Conservation (phyloP, 1,140 invertebrate genomes). For the Megalonaias nervosa region DNA sequence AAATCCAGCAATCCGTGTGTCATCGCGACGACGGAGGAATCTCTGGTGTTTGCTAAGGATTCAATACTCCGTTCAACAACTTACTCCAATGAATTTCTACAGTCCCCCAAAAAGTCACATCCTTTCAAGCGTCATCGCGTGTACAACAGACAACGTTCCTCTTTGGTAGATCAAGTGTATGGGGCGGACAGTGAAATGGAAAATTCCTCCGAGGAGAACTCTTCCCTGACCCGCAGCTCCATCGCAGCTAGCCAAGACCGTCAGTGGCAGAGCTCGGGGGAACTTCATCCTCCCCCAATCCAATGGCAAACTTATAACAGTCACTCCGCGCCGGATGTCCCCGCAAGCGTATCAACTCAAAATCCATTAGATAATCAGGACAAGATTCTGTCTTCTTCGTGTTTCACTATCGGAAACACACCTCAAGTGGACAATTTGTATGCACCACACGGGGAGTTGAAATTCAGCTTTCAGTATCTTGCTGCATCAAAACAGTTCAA, state of each 20-base stretch:
- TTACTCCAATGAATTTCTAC: slow-evolving; percentile 9
- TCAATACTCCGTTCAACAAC: neutral
- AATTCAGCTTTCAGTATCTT: slow-evolving; percentile 65
- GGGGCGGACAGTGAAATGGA: slow-evolving; percentile 8
- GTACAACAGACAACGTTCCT: slow-evolving; percentile 60
- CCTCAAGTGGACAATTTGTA: slow-evolving; percentile 19
- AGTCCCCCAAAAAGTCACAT: slow-evolving; percentile 3
- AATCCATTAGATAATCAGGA: slow-evolving; percentile 7
- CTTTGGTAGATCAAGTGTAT: slow-evolving; percentile 38
- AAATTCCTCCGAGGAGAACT: slow-evolving; percentile 6
- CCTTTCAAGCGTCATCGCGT: slow-evolving; percentile 36
- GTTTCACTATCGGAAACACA: slow-evolving; percentile 21
- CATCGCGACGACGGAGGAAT: neutral
- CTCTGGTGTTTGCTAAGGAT: neutral
- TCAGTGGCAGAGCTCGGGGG: slow-evolving; percentile 9
- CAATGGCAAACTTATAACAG: slow-evolving; percentile 40
- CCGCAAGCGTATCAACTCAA: slow-evolving; percentile 5
- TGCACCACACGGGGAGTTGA: slow-evolving; percentile 63
- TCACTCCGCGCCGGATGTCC: slow-evolving; percentile 54
- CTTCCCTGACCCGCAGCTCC: slow-evolving; percentile 15
- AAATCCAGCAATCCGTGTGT: slow-evolving; percentile 13
- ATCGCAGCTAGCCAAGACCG: slow-evolving; percentile 5
- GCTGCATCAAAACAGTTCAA: slow-evolving; percentile 57
- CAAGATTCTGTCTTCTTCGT: slow-evolving; percentile 38
- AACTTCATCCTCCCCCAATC: slow-evolving; percentile 10